Base-by-base conservation (phyloP, 2,888 invertebrate genomes). In the Pyrrhia umbra region DNA sequence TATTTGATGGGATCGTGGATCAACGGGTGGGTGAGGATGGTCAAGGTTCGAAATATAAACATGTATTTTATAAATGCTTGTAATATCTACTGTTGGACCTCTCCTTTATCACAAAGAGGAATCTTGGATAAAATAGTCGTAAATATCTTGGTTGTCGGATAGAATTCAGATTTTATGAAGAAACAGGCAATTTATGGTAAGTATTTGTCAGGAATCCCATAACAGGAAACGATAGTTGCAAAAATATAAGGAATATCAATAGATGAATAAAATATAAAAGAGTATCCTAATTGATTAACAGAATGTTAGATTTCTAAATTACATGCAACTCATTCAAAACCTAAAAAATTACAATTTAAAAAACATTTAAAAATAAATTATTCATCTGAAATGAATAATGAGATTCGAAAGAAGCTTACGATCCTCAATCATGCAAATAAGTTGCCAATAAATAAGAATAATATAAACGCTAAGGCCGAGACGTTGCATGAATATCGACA, bases 1-100 rank as follows among this genome's bases (percentile, higher is more conserved):
- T 81, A 81, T 77, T 69, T 79, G 74, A 77, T 75, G 72, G 64
- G 21, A 58, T 46, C 23, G 54, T 45, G 51, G 42, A 74, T 68
- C 57, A 68, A 61, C 51, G 37, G 13, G 45, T 21, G 37, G 45
- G 43, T 57, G 15, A 45, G 25, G 51, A 49, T 58, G 58, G 58
- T 63, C 58, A 58, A 15, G 43, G 6, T 18, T 18, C 23, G 13
- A 37, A 16, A 42, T 13, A 13, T 42, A 20, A 18, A 5, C 34
- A 9, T 21, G 42, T 21, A 13, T 42, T 42, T 20, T 5, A 42
- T 42, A 20, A 15, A 16, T n/a, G 30, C 10, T 63, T 13, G 0
- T 37, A 30, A n/a, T 15, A 52, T 47, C 25, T 30, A 15, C 43
- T 34, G 16, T 46, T 18, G 1, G 27, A 25, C 30, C 25, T 2